Evolutionary conservation across 2,888 invertebrate genomes (phyloP).

Genomic region (Osmoderma eremita): DNA sequence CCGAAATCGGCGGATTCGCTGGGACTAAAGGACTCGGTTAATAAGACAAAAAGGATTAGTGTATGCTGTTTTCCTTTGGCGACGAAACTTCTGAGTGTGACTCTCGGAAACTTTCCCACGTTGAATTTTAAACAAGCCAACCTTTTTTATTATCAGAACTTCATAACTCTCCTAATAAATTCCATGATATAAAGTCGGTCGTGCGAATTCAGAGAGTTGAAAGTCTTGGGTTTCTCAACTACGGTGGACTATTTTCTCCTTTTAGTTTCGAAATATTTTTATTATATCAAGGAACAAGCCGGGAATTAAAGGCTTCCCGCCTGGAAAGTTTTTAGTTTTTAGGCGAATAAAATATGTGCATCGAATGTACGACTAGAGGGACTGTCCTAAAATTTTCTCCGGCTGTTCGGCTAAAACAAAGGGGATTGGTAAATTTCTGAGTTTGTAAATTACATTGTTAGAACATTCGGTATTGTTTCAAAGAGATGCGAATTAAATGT

Average conservation of each 20-base stretch:
- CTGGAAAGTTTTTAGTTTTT: conserved; percentile 22
- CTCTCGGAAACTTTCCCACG: conserved; percentile 39
- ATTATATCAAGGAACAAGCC: conserved; percentile 29
- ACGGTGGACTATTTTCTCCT: conserved; percentile 15
- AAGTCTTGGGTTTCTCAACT: conserved; percentile 11
- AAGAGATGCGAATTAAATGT: no score
- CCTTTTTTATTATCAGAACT: conserved; percentile 42
- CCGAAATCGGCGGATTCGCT: conserved; percentile 22
- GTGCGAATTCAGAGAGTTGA: conserved; percentile 9
- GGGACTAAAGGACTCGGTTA: conserved; percentile 44
- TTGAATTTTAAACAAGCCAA: conserved; percentile 44
- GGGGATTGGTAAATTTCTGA: no score
- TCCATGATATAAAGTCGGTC: conserved; percentile 40
- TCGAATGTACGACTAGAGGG: conserved; percentile 11
- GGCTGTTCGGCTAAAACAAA: no score
- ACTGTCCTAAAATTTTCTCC: conserved; percentile 13
- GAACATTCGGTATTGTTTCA: no score
- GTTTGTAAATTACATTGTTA: no score
- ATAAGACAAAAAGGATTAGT: conserved; percentile 46
- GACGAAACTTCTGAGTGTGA: conserved; percentile 41
- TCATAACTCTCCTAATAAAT: conserved; percentile 44
- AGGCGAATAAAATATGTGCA: conserved; percentile 14
- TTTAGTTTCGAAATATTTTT: conserved; percentile 35
- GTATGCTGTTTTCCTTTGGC: conserved; percentile 28
- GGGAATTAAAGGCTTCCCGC: conserved; percentile 27